These are phyloP conservation scores for Zeugodacus cucurbitae DNA, from an alignment of 1,140 invertebrate species.

Conservation along the genomic window DNA sequence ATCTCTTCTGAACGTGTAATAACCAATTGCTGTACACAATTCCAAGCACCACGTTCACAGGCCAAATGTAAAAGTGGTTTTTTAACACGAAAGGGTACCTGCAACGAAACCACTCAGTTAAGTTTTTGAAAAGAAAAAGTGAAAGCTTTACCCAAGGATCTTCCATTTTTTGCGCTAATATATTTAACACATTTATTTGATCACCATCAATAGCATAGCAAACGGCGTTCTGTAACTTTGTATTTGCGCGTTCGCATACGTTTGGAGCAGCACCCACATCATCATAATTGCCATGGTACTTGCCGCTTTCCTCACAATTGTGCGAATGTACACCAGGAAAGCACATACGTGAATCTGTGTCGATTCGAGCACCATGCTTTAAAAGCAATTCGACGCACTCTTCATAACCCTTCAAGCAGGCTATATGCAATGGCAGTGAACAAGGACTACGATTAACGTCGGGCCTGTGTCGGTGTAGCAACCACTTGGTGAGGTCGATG, in stretches of 20 bases:
- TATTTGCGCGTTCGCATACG: slow-evolving; percentile 65
- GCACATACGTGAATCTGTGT: slow-evolving; percentile 72
- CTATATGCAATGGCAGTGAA: slow-evolving; percentile 78
- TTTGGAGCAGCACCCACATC: slow-evolving; percentile 50
- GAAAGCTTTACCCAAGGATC: slow-evolving; percentile 73
- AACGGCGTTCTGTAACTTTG: slow-evolving; percentile 77
- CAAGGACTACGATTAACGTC: slow-evolving; percentile 79
- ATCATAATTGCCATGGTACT: slow-evolving; percentile 60
- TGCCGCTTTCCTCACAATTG: slow-evolving; percentile 77
- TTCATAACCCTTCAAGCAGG: slow-evolving; percentile 76
- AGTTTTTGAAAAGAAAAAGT: background rate
- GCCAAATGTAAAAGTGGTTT: slow-evolving; percentile 76
- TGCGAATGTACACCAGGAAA: slow-evolving; percentile 77
- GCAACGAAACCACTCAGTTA: background rate
- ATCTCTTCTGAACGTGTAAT: slow-evolving; percentile 77
- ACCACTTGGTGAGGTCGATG: slow-evolving; percentile 76
- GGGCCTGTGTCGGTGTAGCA: slow-evolving; percentile 71
- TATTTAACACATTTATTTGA: slow-evolving; percentile 74
- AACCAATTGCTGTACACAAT: slow-evolving; percentile 75
- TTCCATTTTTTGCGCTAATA: slow-evolving; percentile 75
- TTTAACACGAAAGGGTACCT: slow-evolving; percentile 68
- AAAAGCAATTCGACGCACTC: slow-evolving; percentile 71
- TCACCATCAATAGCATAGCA: slow-evolving; percentile 81
- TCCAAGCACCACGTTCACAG: slow-evolving; percentile 77
- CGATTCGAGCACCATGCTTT: slow-evolving; percentile 70